These are phyloP conservation scores for Pteruthius melanotis DNA, from an alignment of 2,113 vertebrate genomes.

Conservation along the genomic window DNA sequence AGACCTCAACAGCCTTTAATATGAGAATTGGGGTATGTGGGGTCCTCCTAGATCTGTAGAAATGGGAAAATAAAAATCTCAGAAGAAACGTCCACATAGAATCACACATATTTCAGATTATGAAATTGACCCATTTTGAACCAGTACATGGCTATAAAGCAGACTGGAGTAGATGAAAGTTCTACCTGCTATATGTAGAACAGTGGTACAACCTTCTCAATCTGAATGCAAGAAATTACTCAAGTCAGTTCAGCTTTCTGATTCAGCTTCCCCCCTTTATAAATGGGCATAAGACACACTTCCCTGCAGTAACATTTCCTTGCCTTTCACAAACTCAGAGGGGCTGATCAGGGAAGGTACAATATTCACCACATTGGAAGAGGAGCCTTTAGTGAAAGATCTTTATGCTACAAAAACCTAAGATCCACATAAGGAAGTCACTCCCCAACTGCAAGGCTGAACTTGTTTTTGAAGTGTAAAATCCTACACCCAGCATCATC, in stretches of 20 bases:
- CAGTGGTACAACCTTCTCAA: neutral
- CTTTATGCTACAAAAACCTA: neutral
- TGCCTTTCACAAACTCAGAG: neutral
- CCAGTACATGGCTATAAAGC: neutral
- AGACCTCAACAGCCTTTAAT: neutral
- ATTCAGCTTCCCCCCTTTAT: neutral
- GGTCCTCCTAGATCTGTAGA: neutral
- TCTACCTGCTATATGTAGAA: accelerated
- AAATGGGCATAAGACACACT: neutral
- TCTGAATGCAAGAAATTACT: neutral
- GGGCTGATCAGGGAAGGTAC: neutral
- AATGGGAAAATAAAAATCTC: neutral
- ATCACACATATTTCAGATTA: neutral
- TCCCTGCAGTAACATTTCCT: neutral
- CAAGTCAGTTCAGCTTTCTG: neutral
- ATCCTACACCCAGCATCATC: neutral
- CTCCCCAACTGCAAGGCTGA: constrained; percentile 16
- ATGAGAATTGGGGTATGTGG: neutral
- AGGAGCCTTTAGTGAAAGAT: neutral
- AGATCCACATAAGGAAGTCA: neutral
- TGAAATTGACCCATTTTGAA: neutral
- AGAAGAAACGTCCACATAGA: neutral
- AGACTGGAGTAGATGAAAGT: neutral
- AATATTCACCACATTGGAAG: neutral
- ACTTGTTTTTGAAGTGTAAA: constrained; percentile 13